Evolutionary conservation across 2,113 vertebrate species (phyloP).

Genomic region (Alexandromys fortis): DNA sequence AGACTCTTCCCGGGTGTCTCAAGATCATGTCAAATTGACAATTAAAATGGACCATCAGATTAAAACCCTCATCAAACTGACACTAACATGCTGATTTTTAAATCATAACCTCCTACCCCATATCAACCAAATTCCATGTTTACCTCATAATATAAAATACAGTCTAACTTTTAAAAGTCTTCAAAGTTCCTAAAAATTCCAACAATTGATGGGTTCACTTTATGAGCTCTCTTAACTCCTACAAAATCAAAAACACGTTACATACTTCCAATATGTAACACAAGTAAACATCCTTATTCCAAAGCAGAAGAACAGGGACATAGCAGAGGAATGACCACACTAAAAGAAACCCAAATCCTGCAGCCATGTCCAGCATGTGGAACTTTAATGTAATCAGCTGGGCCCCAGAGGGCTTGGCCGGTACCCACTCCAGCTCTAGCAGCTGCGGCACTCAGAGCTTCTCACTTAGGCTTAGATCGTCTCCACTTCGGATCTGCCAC

Average conservation of each 20-base stretch:
- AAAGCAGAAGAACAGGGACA: background rate
- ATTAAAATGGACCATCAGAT: background rate
- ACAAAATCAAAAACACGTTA: background rate
- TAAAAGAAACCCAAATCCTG: background rate
- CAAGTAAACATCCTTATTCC: too few relatives aligned
- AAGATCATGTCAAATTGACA: background rate
- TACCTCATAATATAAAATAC: background rate
- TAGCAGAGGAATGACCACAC: background rate
- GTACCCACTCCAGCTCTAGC: background rate
- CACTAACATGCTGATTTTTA: background rate
- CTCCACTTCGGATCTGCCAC: background rate
- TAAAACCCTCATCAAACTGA: background rate
- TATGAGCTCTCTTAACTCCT: background rate
- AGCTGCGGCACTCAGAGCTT: background rate
- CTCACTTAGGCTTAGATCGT: too few relatives aligned
- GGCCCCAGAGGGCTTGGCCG: background rate
- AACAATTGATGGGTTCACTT: background rate
- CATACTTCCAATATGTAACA: too few relatives aligned
- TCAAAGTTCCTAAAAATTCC: background rate
- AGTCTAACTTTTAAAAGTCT: background rate
- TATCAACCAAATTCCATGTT: background rate
- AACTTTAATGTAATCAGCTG: background rate
- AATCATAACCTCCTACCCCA: background rate
- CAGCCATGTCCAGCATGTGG: background rate
- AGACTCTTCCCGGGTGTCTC: background rate